Base-by-base conservation (phyloP, 2,113 vertebrate genomes). In the Xenopus laevis region DNA sequence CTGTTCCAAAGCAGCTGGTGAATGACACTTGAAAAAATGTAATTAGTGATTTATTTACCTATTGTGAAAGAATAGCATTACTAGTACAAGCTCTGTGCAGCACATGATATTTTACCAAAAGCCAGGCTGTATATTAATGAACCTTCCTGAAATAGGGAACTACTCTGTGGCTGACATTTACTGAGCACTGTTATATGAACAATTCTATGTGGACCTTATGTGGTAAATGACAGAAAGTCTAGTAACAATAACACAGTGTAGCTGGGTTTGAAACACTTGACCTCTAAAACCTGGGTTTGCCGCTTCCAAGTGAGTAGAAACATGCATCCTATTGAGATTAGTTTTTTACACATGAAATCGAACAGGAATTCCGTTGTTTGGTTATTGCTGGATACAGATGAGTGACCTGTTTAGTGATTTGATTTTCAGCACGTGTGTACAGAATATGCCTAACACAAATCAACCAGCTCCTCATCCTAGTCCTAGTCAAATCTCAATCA, bases 11-110 rank as follows among this genome's bases (percentile, higher is more conserved):
- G 67, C 27, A 77, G 52, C 74, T 68, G 67, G 46, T 70, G 74
- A 77, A 44, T 70, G 74, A 77, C 74, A 70, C 67, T 63, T 77
- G 55, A 57, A 57, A 76, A 77, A 70, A 66, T 60, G 64, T 70
- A 62, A 77, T 77, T 70, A 77, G 47, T 70, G 60, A 57, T 77
- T 64, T 57, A 13, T 64, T 77, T 77, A 55, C 44, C 72, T 33
- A 67, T 59, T 10, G 17, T 7, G 13, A n/a, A 52, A 77, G 67
- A 77, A 64, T 64, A 21, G 59, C 13, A 21, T 40, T 44, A 70
- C 47, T 46, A 57, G 66, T 11, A 27, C 18, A n/a, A 47, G 46
- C 33, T 77, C 67, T 53, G n/a, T 69, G 50, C 47, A 27, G 4
- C 59, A 27, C 47, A 45, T 64, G 46, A n/a, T 45, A 33, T 18